Evolutionary conservation across 2,113 vertebrate genomes (phyloP), one percentile per base, ranked within the genome.

Genomic region (Corapipo altera): DNA sequence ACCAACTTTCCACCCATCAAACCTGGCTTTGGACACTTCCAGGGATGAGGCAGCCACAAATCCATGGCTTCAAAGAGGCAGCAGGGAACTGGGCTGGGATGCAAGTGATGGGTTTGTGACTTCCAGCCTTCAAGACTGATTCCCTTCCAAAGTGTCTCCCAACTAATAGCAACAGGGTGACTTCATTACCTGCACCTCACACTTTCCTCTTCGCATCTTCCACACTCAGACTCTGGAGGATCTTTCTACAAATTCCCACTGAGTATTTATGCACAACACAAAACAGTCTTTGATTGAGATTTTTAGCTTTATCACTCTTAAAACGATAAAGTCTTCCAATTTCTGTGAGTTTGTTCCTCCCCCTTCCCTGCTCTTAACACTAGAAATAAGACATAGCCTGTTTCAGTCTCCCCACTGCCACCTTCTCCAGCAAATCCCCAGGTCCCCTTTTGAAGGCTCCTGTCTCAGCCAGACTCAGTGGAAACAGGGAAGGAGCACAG

Each of bases 401-500:
- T 35, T 57, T 13, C 61, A 89, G 18, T 69, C 77, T 82, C 84
- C 55, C 48, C 44, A 8, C 4, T 12, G 9, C 79, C 74, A 12
- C 41, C 35, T 76, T 79, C 43, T 37, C 41, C 19, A 48, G 49
- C 46, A 77, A 44, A 62, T 33, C 54, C 67, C 43, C 54, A 44
- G 15, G 19, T 85, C 41, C 41, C 28, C 8, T 75, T 18, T 21
- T 9, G 19, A 48, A 67, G 43, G 37, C 44, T 93, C 33, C 76
- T 37, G 11, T 11, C 61, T 70, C 61, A 41, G 10, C 52, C 51
- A 86, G 9, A 8, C 76, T 12, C 3, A 0, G 20, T 5, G 12
- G 64, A 62, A 39, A 58, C 0, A 0, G 0, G 3, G 30, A 66
- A 35, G n/a, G 35, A 66, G 39, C 14, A 1, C 33, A 0, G 84